Evolutionary conservation across 2,797 vertebrate genomes (phyloP).

Genomic region (Microhierax caerulescens): DNA sequence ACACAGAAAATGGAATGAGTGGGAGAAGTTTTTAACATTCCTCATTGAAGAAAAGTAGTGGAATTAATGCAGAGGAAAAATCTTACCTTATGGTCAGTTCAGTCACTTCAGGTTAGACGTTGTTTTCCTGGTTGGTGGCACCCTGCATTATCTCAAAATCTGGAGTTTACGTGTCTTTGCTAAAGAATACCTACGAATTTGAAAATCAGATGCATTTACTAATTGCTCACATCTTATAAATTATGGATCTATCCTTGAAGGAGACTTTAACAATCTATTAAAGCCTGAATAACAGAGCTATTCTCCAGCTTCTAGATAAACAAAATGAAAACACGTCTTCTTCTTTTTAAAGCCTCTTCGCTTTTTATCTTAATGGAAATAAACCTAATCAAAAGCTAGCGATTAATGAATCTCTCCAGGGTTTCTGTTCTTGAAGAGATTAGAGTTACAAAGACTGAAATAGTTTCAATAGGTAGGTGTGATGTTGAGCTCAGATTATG

Average conservation of each 20-base stretch:
- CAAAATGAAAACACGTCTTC: background rate
- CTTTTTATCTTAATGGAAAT: conserved; percentile 48
- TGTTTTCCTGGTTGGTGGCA: background rate
- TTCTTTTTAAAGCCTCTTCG: too few species aligned
- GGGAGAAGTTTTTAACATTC: background rate
- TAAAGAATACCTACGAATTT: background rate
- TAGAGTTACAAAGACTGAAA: conserved; percentile 7
- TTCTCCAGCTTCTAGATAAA: conserved; percentile 27
- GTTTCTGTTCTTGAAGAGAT: conserved; percentile 30
- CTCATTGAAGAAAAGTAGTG: background rate
- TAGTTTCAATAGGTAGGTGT: background rate
- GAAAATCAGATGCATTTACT: background rate
- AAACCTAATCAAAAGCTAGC: conserved; percentile 43
- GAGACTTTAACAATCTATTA: background rate
- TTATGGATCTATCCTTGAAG: background rate
- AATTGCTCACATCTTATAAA: background rate
- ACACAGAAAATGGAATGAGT: background rate
- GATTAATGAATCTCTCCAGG: conserved; percentile 27
- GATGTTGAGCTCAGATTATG: background rate
- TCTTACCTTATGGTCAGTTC: background rate
- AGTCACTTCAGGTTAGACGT: background rate
- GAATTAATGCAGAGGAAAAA: background rate
- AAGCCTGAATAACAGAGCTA: background rate
- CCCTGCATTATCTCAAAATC: background rate
- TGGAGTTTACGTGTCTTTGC: background rate